These are phyloP conservation scores for Darevskia nairensis DNA, from an alignment of 2,797 vertebrate genomes.

Conservation along the genomic window DNA sequence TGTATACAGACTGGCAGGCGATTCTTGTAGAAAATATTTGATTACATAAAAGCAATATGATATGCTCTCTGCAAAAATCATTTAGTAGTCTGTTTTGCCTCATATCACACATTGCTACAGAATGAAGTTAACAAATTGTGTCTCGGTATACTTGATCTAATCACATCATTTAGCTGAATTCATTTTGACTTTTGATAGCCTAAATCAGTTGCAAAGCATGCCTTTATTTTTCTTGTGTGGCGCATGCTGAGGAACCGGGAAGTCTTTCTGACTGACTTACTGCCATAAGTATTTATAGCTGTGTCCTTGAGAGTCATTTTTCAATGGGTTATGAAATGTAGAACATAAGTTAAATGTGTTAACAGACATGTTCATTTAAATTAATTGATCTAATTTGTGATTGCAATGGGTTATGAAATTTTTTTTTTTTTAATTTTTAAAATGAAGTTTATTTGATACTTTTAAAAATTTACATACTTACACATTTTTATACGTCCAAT, in stretches of 20 bases:
- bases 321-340: background rate
- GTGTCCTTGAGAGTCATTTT: background rate
- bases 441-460: too few species aligned
- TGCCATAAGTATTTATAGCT: background rate
- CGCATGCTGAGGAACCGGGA: background rate
- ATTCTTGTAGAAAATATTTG: conserved; percentile 30
- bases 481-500: too few species aligned
- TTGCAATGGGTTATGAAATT: too few species aligned
- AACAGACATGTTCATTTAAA: conserved; percentile 16
- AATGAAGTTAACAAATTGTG: background rate
- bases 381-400: background rate
- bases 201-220: background rate
- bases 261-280: background rate
- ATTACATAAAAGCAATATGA: background rate
- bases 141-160: background rate
- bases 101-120: background rate
- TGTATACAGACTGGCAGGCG: background rate
- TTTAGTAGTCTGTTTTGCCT: background rate
- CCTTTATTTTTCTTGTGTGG: background rate
- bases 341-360: background rate
- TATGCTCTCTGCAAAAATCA: background rate
- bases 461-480: too few species aligned
- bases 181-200: conserved; percentile 16
- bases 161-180: background rate
- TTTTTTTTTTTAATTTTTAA: too few species aligned